Percentiles rank a stretch among this genome's conserved stretches.
Conservation (phyloP, 2,797 vertebrate genomes). For the Sternotherus odoratus region DNA sequence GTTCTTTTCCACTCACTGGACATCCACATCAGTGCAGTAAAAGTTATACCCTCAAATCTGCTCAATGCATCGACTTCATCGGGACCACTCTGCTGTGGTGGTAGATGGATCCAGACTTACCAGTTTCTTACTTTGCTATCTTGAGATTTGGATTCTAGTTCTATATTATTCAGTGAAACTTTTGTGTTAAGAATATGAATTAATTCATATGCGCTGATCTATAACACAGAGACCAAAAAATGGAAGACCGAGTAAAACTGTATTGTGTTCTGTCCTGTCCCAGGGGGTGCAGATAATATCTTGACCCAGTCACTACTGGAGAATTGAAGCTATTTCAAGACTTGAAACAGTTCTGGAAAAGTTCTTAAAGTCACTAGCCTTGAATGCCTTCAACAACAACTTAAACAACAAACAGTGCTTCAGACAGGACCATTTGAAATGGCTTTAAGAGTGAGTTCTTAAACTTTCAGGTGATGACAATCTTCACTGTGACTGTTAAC, state of each 20-base stretch:
- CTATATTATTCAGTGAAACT: not conserved
- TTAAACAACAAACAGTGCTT: not conserved
- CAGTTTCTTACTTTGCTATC: not conserved
- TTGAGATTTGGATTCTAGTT: not conserved
- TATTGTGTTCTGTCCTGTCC: fast-evolving
- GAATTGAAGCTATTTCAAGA: not conserved
- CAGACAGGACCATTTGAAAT: not conserved
- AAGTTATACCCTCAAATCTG: too few species aligned
- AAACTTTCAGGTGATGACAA: not conserved
- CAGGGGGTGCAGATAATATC: fast-evolving
- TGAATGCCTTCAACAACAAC: not conserved
- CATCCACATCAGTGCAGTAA: too few species aligned
- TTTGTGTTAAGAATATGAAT: not conserved
- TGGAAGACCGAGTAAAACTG: not conserved
- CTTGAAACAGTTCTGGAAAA: not conserved
- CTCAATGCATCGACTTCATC: too few species aligned
- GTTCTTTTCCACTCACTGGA: too few species aligned
- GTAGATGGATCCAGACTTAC: too few species aligned
- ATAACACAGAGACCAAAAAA: constrained; percentile 35
- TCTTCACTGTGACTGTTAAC: not conserved
- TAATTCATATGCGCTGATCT: not conserved
- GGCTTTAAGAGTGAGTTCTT: not conserved
- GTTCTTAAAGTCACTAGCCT: not conserved
- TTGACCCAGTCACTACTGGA: not conserved
- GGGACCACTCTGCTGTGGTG: too few species aligned